Conservation (phyloP, 2,888 invertebrate species). For the Lasioglossum zephyrum region DNA sequence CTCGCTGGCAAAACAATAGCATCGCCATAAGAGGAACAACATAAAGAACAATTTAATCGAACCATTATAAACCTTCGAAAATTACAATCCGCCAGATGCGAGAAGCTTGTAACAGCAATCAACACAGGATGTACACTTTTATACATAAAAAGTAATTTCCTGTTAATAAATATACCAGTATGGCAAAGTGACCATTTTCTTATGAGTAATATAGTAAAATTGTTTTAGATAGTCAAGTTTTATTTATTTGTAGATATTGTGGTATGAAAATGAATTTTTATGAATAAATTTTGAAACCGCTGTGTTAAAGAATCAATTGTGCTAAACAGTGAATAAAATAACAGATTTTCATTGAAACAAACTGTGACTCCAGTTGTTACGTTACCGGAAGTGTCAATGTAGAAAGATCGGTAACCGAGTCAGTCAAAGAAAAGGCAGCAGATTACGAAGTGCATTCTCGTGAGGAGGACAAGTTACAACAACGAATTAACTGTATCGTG, state of each 20-base stretch:
- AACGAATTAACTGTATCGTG: constrained; percentile 22
- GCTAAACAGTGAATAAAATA: neutral
- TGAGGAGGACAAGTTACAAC: neutral
- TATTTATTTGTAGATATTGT: too few relatives aligned
- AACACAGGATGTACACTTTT: too few relatives aligned
- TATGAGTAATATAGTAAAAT: too few relatives aligned
- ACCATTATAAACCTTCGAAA: neutral
- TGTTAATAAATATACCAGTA: too few relatives aligned
- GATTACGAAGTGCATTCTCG: neutral
- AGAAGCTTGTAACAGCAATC: too few relatives aligned
- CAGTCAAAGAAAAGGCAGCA: neutral
- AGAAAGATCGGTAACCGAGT: neutral
- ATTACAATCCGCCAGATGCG: too few relatives aligned
- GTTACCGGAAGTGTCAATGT: neutral
- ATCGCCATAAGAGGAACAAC: neutral
- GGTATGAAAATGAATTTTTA: too few relatives aligned
- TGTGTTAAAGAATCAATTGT: too few relatives aligned
- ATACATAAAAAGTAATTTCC: too few relatives aligned
- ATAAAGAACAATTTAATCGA: neutral
- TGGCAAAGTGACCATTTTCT: too few relatives aligned
- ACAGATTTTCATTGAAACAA: neutral
- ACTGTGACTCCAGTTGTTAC: neutral
- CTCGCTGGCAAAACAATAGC: neutral
- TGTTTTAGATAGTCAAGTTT: too few relatives aligned
- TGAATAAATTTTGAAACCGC: too few relatives aligned